Evolutionary conservation across 2,113 vertebrate species (phyloP), one percentile per base, ranked within the genome.

Genomic region (Sorex fumeus): DNA sequence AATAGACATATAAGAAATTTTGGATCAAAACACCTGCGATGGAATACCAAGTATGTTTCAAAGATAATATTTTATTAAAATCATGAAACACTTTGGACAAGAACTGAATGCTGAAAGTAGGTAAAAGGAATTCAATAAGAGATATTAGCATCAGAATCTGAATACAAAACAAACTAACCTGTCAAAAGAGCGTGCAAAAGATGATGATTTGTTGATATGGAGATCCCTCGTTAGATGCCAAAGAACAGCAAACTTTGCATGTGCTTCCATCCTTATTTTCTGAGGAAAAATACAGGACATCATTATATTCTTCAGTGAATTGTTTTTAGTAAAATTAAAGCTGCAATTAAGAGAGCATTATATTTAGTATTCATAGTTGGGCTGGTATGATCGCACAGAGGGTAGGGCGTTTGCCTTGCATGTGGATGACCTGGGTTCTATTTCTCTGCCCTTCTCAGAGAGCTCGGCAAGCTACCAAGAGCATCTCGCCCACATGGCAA

Each of bases 151-250:
- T 87, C 74, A 90, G 87, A 71, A 80, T 79, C 2, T 86, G 23
- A 94, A 86, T 36, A 88, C 70, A 85, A 94, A 93, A n/a, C 69
- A 3, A 83, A 98, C 98, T 67, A 95, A 99, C 99, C 99, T 99
- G 98, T 99, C 99, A 97, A 99, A 99, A 28, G 99, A 99, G 83
- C 99, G 99, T 90, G 98, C 99, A 94, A 99, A 99, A 83, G 99
- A 99, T 93, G 99, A 99, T 0, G 99, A 99, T 96, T 99, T 99
- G 96, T 98, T 99, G 96, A 99, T 98, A 96, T 99, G 99, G 87
- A 99, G 97, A 96, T 99, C 99, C 93, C 99, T 98, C 60, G 99
- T 99, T 70, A 99, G 98, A 97, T 99, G 99, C 99, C 99, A 99
- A 21, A 99, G 98, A 57, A 99, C 98, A 67, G 99, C 98, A 97